Evolutionary conservation across 2,797 vertebrate species (phyloP).

Genomic region (Enteromius fasciolatus): DNA sequence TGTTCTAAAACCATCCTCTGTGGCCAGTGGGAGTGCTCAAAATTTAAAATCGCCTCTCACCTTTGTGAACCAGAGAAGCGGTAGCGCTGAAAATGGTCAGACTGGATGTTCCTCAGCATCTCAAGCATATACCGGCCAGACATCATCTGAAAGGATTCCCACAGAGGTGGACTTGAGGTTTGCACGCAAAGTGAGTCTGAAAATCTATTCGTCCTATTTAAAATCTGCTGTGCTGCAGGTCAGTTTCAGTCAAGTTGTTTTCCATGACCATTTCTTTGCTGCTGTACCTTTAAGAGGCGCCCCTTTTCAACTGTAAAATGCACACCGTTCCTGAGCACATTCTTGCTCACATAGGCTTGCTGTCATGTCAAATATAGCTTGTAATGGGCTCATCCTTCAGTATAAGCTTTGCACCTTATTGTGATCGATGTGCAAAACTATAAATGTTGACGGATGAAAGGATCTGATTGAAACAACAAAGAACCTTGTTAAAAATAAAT

Average conservation of each 20-base stretch:
- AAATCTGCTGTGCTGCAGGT: not conserved
- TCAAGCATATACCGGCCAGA: conserved; percentile 36
- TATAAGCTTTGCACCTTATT: not conserved
- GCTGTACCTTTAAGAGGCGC: not conserved
- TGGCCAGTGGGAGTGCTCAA: conserved; percentile 22
- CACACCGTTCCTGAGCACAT: not conserved
- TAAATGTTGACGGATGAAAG: not conserved
- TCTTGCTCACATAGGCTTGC: not conserved
- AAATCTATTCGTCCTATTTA: not conserved
- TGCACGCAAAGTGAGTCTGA: conserved; percentile 82
- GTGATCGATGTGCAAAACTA: not conserved
- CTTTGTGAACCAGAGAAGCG: conserved; percentile 33
- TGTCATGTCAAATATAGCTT: conserved; percentile 10
- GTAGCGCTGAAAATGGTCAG: conserved; percentile 24
- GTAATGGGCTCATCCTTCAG: not conserved
- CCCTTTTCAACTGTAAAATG: not conserved
- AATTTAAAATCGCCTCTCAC: conserved; percentile 46
- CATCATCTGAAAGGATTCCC: conserved; percentile 48
- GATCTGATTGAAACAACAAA: not conserved
- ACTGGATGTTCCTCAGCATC: conserved; percentile 14
- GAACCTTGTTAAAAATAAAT: not conserved
- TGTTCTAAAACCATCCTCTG: conserved; percentile 35
- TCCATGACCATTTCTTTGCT: not conserved
- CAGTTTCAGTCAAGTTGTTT: not conserved
- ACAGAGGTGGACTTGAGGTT: conserved; percentile 84